Conservation (phyloP, 2,113 vertebrate species). For the Rhinopithecus roxellana region DNA sequence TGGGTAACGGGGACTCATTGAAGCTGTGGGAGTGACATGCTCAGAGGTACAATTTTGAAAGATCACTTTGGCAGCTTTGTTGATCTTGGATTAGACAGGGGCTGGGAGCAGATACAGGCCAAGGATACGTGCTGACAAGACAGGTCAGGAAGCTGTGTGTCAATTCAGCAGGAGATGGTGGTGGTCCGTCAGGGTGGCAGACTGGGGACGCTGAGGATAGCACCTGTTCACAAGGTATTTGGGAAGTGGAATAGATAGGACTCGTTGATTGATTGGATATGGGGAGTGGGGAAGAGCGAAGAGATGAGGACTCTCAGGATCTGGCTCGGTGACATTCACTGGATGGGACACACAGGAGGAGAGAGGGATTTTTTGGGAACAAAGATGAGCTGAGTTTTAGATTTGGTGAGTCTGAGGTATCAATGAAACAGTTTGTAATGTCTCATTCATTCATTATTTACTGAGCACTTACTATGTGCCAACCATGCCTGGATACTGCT, state of each 20-base stretch:
- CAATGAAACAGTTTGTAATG: rapidly evolving
- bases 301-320: not conserved
- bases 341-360: not conserved
- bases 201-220: too few species aligned
- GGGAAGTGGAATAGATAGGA: not conserved
- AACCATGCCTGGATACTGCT: not conserved
- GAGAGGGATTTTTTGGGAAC: not conserved
- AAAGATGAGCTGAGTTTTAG: not conserved
- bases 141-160: not conserved
- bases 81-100: not conserved
- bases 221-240: not conserved
- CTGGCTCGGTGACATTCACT: not conserved
- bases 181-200: not conserved
- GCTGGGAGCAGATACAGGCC: not conserved
- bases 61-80: not conserved
- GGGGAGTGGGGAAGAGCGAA: not conserved
- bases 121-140: not conserved
- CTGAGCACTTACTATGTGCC: not conserved
- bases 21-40: not conserved
- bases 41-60: not conserved
- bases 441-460: not conserved
- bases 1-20: not conserved
- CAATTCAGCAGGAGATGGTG: not conserved
- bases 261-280: not conserved
- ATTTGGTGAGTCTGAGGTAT: not conserved